phyloP scores from a whole-genome alignment of 2,113 vertebrate species.

The Natator depressus region DNA sequence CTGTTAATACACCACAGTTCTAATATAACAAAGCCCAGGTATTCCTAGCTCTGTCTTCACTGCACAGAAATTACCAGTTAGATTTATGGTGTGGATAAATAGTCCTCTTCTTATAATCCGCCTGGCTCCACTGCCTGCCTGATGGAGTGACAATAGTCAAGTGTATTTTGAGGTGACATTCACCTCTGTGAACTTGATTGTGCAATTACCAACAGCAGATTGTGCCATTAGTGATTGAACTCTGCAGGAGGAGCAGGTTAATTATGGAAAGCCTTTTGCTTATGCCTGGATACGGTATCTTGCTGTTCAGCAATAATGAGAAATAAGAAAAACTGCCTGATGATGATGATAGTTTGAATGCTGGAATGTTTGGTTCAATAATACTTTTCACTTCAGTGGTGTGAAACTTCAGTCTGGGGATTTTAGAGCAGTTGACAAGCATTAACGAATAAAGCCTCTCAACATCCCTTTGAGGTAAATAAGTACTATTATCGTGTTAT shows the following conservation, averaged over 20 bases:
- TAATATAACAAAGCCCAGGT: not conserved
- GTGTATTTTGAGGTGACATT: not conserved
- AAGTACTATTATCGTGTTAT: not conserved
- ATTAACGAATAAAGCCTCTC: not conserved
- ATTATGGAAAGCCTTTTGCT: slow-evolving; percentile 18
- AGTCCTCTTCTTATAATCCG: not conserved
- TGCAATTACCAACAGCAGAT: slow-evolving; percentile 24
- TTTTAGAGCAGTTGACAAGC: not conserved
- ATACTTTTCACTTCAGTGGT: not conserved
- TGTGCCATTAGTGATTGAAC: slow-evolving; percentile 23
- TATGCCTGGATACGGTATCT: not conserved
- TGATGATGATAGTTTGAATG: not conserved
- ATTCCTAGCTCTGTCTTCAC: not conserved
- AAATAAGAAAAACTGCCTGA: not conserved
- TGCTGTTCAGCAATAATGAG: not conserved
- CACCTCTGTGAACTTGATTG: slow-evolving; percentile 30
- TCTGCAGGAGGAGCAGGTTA: not conserved
- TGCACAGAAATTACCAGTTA: not conserved
- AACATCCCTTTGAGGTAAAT: not conserved
- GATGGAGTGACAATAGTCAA: slow-evolving; percentile 19
- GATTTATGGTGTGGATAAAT: slow-evolving; percentile 12
- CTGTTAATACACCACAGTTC: slow-evolving; percentile 27
- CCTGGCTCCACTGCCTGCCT: slow-evolving; percentile 11
- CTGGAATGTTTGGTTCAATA: not conserved
- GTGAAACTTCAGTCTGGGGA: not conserved